Conservation (phyloP, 1,140 invertebrate genomes). For the Atta cephalotes region DNA sequence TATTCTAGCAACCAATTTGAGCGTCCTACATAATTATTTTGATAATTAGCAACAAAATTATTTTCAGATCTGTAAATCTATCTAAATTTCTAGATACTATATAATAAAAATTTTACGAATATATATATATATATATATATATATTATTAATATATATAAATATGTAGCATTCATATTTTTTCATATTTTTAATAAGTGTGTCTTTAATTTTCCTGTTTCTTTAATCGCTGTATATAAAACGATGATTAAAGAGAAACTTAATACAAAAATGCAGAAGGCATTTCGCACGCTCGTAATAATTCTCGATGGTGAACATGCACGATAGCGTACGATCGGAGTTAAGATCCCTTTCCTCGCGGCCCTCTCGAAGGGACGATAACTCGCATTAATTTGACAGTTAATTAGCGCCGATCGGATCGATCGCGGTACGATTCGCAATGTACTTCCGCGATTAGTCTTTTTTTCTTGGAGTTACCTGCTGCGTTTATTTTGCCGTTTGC, state of each 20-base stretch:
- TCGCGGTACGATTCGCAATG: slow-evolving; percentile 69
- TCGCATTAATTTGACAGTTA: slow-evolving; percentile 82
- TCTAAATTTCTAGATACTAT: too few relatives aligned
- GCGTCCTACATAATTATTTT: too few relatives aligned
- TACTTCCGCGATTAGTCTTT: slow-evolving; percentile 75
- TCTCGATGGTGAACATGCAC: slow-evolving; percentile 5
- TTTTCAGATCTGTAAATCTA: too few relatives aligned
- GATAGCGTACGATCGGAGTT: slow-evolving; percentile 17
- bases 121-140: neutral
- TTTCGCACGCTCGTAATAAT: slow-evolving; percentile 49
- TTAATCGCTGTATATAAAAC: neutral
- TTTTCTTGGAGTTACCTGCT: slow-evolving; percentile 14
- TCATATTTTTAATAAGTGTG: neutral
- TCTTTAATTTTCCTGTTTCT: neutral
- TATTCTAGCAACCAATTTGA: too few relatives aligned
- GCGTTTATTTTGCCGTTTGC: slow-evolving; percentile 55
- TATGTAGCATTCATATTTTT: neutral
- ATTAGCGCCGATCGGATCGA: slow-evolving; percentile 80
- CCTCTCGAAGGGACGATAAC: slow-evolving; percentile 74
- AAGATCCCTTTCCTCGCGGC: neutral
- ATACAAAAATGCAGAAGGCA: neutral
- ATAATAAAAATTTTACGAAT: too few relatives aligned
- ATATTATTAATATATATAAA: too few relatives aligned
- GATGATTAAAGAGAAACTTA: neutral
- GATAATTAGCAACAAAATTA: too few relatives aligned